phyloP scores from a whole-genome alignment of 2,113 vertebrate genomes.

The Ginglymostoma cirratum region DNA sequence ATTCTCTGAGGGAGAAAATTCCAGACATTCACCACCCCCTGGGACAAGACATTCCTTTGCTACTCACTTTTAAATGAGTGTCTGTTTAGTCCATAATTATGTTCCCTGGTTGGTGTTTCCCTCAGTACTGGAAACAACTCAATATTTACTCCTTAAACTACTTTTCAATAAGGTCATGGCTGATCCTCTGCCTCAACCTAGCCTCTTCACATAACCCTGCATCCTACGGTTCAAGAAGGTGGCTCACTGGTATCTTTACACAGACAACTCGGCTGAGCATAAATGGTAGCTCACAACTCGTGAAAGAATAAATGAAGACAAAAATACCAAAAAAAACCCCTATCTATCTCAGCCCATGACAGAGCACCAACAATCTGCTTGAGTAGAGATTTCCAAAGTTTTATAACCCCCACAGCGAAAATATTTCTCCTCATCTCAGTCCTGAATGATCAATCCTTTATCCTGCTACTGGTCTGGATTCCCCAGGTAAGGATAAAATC shows the following conservation, averaged over 20 bases:
- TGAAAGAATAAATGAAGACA: not conserved
- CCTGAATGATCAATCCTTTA: not conserved
- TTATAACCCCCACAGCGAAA: not conserved
- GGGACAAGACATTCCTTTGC: too few relatives aligned
- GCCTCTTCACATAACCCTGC: not conserved
- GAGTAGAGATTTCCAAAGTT: not conserved
- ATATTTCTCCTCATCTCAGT: too few relatives aligned
- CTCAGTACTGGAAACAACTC: too few relatives aligned
- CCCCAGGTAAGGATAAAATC: not conserved
- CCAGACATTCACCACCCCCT: too few relatives aligned
- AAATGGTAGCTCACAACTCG: not conserved
- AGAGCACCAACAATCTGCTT: not conserved
- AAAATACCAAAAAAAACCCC: too few relatives aligned
- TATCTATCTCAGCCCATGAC: not conserved
- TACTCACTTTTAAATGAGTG: too few relatives aligned
- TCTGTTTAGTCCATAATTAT: too few relatives aligned
- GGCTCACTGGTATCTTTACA: not conserved
- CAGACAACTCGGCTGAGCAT: not conserved
- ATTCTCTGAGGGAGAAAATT: too few relatives aligned
- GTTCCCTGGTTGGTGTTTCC: too few relatives aligned
- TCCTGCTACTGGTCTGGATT: not conserved
- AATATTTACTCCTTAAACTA: too few relatives aligned
- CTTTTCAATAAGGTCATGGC: too few relatives aligned
- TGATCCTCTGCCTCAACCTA: not conserved
- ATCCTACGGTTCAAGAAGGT: not conserved